Evolutionary conservation across 2,797 vertebrate genomes (phyloP), one percentile per base, ranked within the genome.

Genomic region (Arremon brunneinucha): DNA sequence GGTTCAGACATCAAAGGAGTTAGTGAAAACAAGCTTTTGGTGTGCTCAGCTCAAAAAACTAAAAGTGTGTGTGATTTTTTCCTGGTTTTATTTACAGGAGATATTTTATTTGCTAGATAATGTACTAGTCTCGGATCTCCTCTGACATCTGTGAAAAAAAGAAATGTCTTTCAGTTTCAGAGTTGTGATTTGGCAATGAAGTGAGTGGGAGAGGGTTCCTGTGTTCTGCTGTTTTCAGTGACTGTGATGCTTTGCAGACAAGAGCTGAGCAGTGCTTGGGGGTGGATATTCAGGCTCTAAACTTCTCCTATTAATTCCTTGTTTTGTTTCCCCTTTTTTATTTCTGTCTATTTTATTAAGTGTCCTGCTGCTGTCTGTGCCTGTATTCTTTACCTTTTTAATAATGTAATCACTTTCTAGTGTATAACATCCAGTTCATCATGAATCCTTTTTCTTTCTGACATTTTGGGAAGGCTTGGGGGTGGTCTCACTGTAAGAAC

Each of bases 191-290:
- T 93, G 56, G 32, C 47, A 65, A 9, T 57, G 12, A 62, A 81
- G 37, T n/a, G 4, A 53, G 37, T 44, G 34, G 50, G 28, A 49
- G 37, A 80, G 20, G 3, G 37, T 78, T 93, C 65, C 65, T 35
- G 20, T 65, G 26, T 28, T 23, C 35, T 60, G 46, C 37, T 57
- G 37, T 18, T 60, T 39, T 41, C 9, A 1, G 55, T 28, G 28
- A 3, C 68, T 47, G 44, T 0, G 0, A 11, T 52, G 37, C 17
- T 72, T 65, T 71, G 46, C 37, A 44, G 37, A 57, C 3, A 35
- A 30, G 37, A 78, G 26, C 62, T 78, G 44, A 74, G 39, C 71
- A 27, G 24, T 37, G 21, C 24, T 49, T 63, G 26, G 26, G 28
- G 11, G 5, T 28, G 14, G 20, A 3, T 14, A 18, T 34, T 69